A percentile compares a stretch with the other conserved stretches of the same genome.
phyloP scores from a whole-genome alignment of 2,888 invertebrate genomes.

The Diachrysia chrysitis region DNA sequence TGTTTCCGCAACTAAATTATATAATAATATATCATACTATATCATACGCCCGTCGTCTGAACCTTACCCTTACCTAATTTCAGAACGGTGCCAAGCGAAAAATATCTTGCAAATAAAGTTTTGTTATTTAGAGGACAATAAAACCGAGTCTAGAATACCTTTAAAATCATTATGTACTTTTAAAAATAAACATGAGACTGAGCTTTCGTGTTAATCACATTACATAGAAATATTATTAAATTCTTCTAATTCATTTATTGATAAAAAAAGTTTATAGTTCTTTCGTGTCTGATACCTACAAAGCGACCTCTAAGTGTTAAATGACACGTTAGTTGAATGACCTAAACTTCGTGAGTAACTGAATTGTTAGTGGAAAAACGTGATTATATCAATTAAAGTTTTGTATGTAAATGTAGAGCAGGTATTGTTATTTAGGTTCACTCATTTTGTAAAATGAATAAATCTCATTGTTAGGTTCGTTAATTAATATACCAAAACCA shows the following conservation, averaged over 20 bases:
- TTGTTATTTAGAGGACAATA: neutral
- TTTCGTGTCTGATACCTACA: neutral
- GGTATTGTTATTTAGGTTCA: neutral
- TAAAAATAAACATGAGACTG: neutral
- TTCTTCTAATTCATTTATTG: neutral
- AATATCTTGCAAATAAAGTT: neutral
- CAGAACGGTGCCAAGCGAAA: neutral
- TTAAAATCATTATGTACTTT: no score
- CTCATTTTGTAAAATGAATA: neutral
- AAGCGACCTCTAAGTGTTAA: slow-evolving; percentile 21
- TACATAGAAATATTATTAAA: neutral
- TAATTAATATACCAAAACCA: neutral
- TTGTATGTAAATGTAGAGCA: neutral
- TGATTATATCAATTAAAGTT: neutral
- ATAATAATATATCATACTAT: neutral
- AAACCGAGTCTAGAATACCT: neutral
- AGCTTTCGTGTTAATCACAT: neutral
- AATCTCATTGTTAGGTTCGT: neutral
- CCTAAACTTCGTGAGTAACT: neutral
- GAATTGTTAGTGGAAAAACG: neutral
- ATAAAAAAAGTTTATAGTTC: neutral
- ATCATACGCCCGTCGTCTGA: neutral
- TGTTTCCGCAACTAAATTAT: neutral
- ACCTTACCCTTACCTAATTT: neutral
- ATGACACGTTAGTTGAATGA: slow-evolving; percentile 30